A percentile compares a stretch with the other conserved stretches of the same genome.
Evolutionary conservation across 2,888 invertebrate species (phyloP).

Genomic region (Euplexia lucipara): DNA sequence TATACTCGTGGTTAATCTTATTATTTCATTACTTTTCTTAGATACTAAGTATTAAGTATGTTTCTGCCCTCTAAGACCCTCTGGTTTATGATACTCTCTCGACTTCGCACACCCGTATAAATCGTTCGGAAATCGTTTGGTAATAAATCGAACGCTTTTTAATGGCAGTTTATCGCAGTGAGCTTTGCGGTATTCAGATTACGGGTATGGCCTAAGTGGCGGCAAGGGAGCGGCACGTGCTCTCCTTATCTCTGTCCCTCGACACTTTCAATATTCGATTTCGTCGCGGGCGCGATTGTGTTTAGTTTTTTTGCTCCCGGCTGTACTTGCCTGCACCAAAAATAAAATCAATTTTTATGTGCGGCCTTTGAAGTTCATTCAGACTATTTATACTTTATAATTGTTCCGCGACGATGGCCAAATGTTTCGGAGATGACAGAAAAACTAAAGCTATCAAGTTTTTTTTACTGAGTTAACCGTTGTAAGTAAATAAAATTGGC

Average conservation of each 20-base stretch:
- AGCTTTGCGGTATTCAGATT: constrained; percentile 91
- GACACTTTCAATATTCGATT: constrained; percentile 91
- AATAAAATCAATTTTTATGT: constrained; percentile 68
- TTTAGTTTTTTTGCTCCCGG: constrained; percentile 70
- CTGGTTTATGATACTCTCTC: constrained; percentile 62
- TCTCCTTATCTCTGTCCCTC: constrained; percentile 87
- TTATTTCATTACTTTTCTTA: constrained; percentile 47
- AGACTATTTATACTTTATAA: constrained; percentile 64
- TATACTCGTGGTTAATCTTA: constrained; percentile 46
- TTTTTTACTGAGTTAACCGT: constrained; percentile 29
- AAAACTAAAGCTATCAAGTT: constrained; percentile 35
- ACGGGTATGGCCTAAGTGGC: constrained; percentile 87
- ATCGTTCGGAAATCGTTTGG: constrained; percentile 88
- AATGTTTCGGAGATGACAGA: constrained; percentile 50
- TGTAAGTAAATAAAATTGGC: constrained; percentile 52
- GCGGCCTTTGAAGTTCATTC: constrained; percentile 68
- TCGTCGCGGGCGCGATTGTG: constrained; percentile 81
- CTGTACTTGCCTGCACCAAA: constrained; percentile 67
- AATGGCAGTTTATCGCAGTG: constrained; percentile 90
- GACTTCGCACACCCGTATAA: constrained; percentile 73
- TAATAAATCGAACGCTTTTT: constrained; percentile 91
- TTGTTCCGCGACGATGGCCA: constrained; percentile 46
- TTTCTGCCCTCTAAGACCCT: constrained; percentile 59
- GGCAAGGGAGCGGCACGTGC: constrained; percentile 88
- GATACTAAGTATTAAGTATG: constrained; percentile 48